Conservation (phyloP, 1,140 invertebrate genomes). For the Chymomyza costata region DNA sequence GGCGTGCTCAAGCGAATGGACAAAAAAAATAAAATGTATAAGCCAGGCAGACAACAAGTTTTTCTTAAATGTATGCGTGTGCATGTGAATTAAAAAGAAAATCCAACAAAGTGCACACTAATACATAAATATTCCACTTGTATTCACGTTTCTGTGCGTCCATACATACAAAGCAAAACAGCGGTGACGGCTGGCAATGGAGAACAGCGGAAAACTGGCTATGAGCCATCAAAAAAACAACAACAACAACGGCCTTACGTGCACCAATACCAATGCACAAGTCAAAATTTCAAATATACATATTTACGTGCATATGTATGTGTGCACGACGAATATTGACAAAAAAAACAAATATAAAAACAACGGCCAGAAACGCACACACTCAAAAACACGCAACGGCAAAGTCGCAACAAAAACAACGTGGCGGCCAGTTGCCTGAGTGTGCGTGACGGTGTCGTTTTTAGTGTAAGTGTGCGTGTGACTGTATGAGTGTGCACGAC, state of each 20-base stretch:
- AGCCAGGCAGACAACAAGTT: too few relatives aligned
- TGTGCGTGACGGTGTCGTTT: conserved; percentile 26
- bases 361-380: conserved; percentile 35
- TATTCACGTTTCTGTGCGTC: conserved; percentile 2
- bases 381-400: conserved; percentile 23
- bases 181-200: conserved; percentile 19
- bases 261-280: conserved; percentile 28
- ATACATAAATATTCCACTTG: too few relatives aligned
- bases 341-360: conserved; percentile 40
- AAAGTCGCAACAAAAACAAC: conserved; percentile 35
- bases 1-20: too few relatives aligned
- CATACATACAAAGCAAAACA: conserved; percentile 16
- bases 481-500: conserved; percentile 38
- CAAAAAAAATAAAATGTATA: too few relatives aligned
- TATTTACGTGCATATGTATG: conserved; percentile 15
- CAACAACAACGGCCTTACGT: conserved; percentile 28
- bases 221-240: conserved; percentile 58
- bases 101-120: too few relatives aligned
- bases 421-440: conserved; percentile 27
- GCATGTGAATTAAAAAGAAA: too few relatives aligned
- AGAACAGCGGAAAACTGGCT: conserved; percentile 63
- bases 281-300: conserved; percentile 20
- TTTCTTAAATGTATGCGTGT: too few relatives aligned
- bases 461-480: conserved; percentile 34
- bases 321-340: too few relatives aligned